These are phyloP conservation scores for Molossus molossus DNA, from an alignment of 2,797 vertebrate genomes.

Conservation along the genomic window DNA sequence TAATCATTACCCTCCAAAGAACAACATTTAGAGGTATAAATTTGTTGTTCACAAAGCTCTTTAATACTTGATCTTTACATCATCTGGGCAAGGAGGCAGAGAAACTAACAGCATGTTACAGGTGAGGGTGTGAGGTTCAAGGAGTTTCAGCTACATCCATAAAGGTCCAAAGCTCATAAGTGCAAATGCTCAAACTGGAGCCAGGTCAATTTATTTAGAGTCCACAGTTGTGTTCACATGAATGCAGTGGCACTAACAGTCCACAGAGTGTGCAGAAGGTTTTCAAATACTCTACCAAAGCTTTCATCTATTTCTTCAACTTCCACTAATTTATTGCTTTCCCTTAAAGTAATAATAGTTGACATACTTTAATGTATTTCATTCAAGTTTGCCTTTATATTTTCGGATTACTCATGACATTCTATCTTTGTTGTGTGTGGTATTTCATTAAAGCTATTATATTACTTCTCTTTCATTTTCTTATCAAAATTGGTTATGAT, in stretches of 20 bases:
- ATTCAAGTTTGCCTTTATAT: not conserved
- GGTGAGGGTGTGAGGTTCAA: not conserved
- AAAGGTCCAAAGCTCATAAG: not conserved
- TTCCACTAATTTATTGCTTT: not conserved
- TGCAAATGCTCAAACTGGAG: not conserved
- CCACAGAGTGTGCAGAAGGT: not conserved
- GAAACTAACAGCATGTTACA: not conserved
- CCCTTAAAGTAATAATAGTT: not conserved
- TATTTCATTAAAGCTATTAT: not conserved
- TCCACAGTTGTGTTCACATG: not conserved
- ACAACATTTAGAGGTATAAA: not conserved
- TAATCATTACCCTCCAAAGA: not conserved
- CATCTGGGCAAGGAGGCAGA: not conserved
- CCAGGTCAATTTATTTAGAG: not conserved
- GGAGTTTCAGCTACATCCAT: not conserved
- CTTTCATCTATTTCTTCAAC: not conserved
- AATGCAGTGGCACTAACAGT: not conserved
- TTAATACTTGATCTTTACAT: conserved; percentile 4
- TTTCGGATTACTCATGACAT: not conserved
- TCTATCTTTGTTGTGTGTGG: not conserved
- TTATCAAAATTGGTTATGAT: not conserved
- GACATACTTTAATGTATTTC: not conserved
- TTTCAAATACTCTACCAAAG: not conserved
- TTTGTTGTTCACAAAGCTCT: not conserved
- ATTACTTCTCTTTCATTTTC: not conserved